These are phyloP conservation scores for Latrodectus geometricus DNA, from an alignment of 1,140 invertebrate species.

Conservation along the genomic window DNA sequence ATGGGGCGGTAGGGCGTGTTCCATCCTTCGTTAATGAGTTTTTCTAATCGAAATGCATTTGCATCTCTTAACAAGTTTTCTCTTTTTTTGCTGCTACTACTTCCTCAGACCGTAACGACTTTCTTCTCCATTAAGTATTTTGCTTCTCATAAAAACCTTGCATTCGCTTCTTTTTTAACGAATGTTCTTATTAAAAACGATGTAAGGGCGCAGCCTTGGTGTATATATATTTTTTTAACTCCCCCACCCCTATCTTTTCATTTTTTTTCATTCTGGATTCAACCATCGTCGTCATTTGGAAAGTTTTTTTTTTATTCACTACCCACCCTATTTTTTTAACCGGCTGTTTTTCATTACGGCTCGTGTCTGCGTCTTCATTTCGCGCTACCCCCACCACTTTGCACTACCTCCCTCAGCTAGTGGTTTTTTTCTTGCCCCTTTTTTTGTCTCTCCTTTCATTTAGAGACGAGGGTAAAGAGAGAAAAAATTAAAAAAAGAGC, in stretches of 20 bases:
- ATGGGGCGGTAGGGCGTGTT: constrained; percentile 12
- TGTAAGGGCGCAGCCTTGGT: constrained; percentile 51
- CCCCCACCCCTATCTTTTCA: constrained; percentile 7
- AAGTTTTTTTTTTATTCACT: constrained; percentile 9
- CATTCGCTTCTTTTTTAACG: constrained; percentile 60
- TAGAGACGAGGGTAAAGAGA: constrained; percentile 45
- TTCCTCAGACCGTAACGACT: constrained; percentile 59
- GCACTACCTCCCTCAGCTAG: constrained; percentile 7
- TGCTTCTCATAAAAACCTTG: constrained; percentile 61
- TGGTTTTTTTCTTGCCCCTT: constrained; percentile 29
- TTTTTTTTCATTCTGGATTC: constrained; percentile 32
- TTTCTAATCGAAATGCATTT: constrained; percentile 63
- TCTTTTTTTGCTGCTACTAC: constrained; percentile 36
- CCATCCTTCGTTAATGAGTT: constrained; percentile 61
- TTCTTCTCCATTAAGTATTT: constrained; percentile 61
- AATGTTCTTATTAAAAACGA: constrained; percentile 63
- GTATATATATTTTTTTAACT: constrained; percentile 26
- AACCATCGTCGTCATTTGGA: constrained; percentile 55
- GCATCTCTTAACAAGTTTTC: constrained; percentile 62
- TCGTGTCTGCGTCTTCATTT: constrained; percentile 61
- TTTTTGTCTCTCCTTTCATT: constrained; percentile 61
- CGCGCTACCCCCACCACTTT: constrained; percentile 26
- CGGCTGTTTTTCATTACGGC: constrained; percentile 58
- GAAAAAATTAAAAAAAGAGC: constrained; percentile 45
- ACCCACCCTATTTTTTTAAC: constrained; percentile 13